Evolutionary conservation across 2,797 vertebrate species (phyloP).

Genomic region (Pitangus sulphuratus): DNA sequence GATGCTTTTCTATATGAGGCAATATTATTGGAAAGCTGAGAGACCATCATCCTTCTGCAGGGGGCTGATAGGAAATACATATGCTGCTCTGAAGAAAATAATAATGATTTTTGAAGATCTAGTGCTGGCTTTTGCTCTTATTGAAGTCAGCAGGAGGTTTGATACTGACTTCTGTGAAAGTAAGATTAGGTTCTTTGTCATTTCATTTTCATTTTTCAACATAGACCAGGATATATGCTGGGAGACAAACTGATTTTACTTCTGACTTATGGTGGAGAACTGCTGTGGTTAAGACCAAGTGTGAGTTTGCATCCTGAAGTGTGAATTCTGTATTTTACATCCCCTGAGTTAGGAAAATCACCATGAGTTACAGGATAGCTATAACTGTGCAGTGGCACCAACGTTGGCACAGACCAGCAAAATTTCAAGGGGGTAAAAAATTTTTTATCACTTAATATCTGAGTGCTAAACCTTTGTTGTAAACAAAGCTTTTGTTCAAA

Average conservation of each 20-base stretch:
- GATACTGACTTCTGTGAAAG: neutral
- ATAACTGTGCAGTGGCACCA: neutral
- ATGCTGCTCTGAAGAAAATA: neutral
- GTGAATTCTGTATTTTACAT: neutral
- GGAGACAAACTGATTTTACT: neutral
- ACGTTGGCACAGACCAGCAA: fast-evolving
- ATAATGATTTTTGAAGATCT: neutral
- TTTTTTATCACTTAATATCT: neutral
- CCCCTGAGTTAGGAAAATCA: neutral
- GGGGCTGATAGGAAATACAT: constrained; percentile 2
- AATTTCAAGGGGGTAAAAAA: neutral
- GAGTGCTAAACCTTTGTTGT: neutral
- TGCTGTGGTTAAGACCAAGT: neutral
- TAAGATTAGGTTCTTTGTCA: neutral
- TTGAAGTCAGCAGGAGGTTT: neutral
- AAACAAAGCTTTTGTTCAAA: neutral
- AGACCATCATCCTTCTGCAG: neutral
- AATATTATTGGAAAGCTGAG: neutral
- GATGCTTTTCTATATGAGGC: neutral
- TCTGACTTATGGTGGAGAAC: neutral
- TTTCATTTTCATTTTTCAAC: neutral
- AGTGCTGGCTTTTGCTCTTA: neutral
- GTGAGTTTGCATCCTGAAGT: neutral
- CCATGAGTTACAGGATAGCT: neutral
- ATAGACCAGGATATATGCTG: neutral